Percentiles rank a stretch among this genome's conserved stretches.
Conservation (phyloP, 2,888 invertebrate genomes). For the Cantharis nigra region DNA sequence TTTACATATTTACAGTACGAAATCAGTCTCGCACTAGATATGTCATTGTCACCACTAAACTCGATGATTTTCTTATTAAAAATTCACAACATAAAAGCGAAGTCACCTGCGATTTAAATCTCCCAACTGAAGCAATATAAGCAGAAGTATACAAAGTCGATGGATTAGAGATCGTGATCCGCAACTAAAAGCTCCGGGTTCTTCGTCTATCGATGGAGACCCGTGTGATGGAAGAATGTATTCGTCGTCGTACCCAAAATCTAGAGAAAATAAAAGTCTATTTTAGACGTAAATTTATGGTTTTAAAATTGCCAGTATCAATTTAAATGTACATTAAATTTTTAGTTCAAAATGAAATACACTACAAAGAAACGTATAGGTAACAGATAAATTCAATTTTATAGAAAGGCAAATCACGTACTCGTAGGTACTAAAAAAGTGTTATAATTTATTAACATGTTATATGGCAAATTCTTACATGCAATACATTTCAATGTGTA, state of each 20-base stretch:
- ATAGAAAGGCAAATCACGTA: conserved; percentile 1
- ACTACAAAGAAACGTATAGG: neutral
- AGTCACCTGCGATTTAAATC: conserved; percentile 29
- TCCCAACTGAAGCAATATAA: conserved; percentile 14
- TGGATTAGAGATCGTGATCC: conserved; percentile 24
- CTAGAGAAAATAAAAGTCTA: conserved; percentile 42
- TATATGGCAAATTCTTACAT: neutral
- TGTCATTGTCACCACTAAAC: conserved; percentile 36
- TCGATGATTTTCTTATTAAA: conserved; percentile 28
- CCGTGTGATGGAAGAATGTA: conserved; percentile 53
- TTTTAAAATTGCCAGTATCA: neutral
- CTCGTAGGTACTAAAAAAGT: neutral
- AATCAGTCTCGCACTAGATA: conserved; percentile 48
- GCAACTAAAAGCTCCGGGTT: conserved; percentile 43
- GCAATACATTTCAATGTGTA: conserved; percentile 1
- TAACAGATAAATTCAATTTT: conserved; percentile 3
- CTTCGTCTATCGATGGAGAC: conserved; percentile 53
- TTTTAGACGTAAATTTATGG: neutral
- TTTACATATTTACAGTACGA: conserved; percentile 44
- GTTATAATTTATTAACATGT: neutral
- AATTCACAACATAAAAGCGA: conserved; percentile 21
- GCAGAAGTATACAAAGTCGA: conserved; percentile 21
- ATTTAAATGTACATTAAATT: neutral
- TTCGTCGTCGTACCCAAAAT: conserved; percentile 54
- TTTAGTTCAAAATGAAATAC: neutral